Evolutionary conservation across 2,797 vertebrate genomes (phyloP).

Genomic region (Coranthus polyacanthus): DNA sequence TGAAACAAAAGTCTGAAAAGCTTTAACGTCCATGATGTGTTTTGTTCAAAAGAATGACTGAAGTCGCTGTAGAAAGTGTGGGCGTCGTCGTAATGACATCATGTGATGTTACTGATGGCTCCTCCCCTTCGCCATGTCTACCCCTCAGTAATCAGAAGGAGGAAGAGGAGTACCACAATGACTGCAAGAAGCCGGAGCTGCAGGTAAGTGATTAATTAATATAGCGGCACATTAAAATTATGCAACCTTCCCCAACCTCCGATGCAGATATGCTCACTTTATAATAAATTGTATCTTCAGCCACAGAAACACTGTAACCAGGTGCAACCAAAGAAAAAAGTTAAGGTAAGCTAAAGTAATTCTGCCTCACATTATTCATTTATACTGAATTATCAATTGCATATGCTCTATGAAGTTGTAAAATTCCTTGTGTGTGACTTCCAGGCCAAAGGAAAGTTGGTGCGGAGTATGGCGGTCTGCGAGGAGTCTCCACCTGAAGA

Average conservation of each 20-base stretch:
- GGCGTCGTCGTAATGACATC: conserved; percentile 66
- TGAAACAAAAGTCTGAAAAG: background rate
- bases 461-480: conserved; percentile 91
- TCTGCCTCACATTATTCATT: conserved; percentile 64
- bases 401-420: conserved; percentile 57
- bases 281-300: conserved; percentile 62
- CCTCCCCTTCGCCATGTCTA: conserved; percentile 49
- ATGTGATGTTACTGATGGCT: conserved; percentile 45
- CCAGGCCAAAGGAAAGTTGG: conserved; percentile 92
- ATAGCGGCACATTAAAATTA: conserved; percentile 20
- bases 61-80: conserved; percentile 82
- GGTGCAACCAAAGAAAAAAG: conserved; percentile 91
- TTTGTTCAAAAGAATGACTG: conserved; percentile 87
- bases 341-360: conserved; percentile 87
- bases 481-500: conserved; percentile 89
- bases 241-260: background rate
- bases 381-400: conserved; percentile 51
- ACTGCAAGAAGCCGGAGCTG: conserved; percentile 67
- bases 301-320: conserved; percentile 86
- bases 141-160: conserved; percentile 67
- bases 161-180: conserved; percentile 56
- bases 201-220: conserved; percentile 66
- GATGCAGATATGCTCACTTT: background rate
- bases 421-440: conserved; percentile 59
- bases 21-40: background rate